Conservation (phyloP, 2,888 invertebrate species). For the Maniola hyperantus region DNA sequence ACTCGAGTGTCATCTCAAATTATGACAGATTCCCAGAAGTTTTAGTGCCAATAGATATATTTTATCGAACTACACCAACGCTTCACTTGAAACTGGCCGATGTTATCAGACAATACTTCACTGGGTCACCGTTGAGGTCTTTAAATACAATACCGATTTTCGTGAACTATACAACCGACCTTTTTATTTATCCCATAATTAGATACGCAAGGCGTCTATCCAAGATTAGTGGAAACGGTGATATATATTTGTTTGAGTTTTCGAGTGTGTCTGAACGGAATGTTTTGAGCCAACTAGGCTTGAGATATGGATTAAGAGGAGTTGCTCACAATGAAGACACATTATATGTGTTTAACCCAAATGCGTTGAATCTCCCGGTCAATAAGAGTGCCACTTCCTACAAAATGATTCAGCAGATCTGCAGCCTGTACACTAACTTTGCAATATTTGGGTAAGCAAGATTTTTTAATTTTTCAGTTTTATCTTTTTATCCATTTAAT, state of each 20-base stretch:
- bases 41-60: constrained; percentile 52
- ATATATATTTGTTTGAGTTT: constrained; percentile 47
- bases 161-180: constrained; percentile 45
- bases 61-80: constrained; percentile 42
- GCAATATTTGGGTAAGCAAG: constrained; percentile 60
- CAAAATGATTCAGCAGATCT: constrained; percentile 34
- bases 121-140: constrained; percentile 45
- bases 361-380: constrained; percentile 30
- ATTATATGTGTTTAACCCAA: constrained; percentile 59
- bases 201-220: constrained; percentile 44
- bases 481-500: not conserved
- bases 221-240: constrained; percentile 37
- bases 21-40: constrained; percentile 52
- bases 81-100: constrained; percentile 49
- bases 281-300: constrained; percentile 47
- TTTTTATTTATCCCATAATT: constrained; percentile 46
- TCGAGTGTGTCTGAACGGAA: constrained; percentile 45
- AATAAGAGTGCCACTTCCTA: too few species aligned
- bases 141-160: constrained; percentile 43
- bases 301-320: constrained; percentile 51
- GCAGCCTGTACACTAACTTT: constrained; percentile 58
- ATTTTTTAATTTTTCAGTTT: not conserved
- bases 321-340: constrained; percentile 63
- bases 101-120: constrained; percentile 52
- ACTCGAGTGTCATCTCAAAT: constrained; percentile 31